Percentiles rank a stretch among this genome's conserved stretches.
These are phyloP conservation scores for Cinclus mexicanus DNA, from an alignment of 2,113 vertebrate species.

Conservation along the genomic window DNA sequence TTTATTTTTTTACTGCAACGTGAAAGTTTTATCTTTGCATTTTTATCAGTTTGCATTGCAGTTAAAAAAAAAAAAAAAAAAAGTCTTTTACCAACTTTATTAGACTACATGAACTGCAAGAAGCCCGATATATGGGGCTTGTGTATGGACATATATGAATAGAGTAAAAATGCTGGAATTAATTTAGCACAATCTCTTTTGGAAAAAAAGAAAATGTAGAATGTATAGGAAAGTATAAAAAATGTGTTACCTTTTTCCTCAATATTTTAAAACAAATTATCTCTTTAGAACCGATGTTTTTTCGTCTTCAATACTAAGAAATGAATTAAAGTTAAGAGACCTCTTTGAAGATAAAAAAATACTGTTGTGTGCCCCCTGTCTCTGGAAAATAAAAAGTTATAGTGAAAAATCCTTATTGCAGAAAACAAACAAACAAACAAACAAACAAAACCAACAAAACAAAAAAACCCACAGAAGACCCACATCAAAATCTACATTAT, in stretches of 20 bases:
- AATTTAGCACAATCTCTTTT: neutral
- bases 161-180: neutral
- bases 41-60: neutral
- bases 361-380: neutral
- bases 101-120: neutral
- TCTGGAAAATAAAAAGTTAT: neutral
- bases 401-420: neutral
- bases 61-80: neutral
- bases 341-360: neutral
- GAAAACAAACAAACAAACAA: too few species aligned
- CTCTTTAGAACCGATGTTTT: neutral
- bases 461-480: too few species aligned
- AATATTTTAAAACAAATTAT: neutral
- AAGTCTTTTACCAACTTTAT: neutral
- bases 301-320: neutral
- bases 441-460: too few species aligned
- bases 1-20: fast-evolving
- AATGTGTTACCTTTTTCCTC: fast-evolving
- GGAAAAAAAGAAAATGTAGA: too few species aligned
- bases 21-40: neutral
- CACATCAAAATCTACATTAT: neutral
- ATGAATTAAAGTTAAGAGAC: neutral
- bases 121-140: fast-evolving
- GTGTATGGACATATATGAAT: neutral
- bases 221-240: neutral